Percentiles rank a stretch among this genome's conserved stretches.
Evolutionary conservation across 2,888 invertebrate species (phyloP).

Genomic region (Glaucopsyche alexis): DNA sequence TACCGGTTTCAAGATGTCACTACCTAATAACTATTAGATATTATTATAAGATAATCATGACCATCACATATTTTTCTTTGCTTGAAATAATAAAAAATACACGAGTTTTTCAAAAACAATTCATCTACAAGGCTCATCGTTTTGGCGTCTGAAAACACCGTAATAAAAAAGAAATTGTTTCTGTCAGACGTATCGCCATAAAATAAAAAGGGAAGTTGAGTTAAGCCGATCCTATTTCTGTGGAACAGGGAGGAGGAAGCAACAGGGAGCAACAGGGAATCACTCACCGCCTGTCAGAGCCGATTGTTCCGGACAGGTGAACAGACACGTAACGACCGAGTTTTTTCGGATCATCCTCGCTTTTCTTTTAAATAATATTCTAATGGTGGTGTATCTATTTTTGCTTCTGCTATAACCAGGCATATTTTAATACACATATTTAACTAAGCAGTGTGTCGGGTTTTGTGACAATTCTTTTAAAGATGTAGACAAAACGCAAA

Average conservation of each 20-base stretch:
- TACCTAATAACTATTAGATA: no score
- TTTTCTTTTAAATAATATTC: background rate
- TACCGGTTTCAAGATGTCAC: no score
- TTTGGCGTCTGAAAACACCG: conserved; percentile 2
- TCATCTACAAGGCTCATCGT: background rate
- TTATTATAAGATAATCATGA: no score
- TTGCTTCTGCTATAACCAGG: background rate
- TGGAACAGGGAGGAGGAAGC: background rate
- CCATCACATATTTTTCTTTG: no score
- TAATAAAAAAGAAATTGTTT: conserved; percentile 11
- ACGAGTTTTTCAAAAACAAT: background rate
- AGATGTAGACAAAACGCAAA: no score
- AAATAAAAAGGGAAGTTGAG: background rate
- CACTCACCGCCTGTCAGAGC: conserved; percentile 3
- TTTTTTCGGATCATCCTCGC: background rate
- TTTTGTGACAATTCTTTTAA: no score
- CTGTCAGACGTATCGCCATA: background rate
- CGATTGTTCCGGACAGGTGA: conserved; percentile 9
- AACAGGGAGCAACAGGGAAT: background rate
- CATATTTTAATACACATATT: no score
- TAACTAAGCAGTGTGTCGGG: no score
- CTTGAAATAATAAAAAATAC: no score
- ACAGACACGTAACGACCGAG: background rate
- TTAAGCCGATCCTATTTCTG: conserved; percentile 11
- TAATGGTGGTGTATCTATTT: background rate